Base-by-base conservation (phyloP, 2,113 vertebrate species). In the Pycnonotus jocosus region DNA sequence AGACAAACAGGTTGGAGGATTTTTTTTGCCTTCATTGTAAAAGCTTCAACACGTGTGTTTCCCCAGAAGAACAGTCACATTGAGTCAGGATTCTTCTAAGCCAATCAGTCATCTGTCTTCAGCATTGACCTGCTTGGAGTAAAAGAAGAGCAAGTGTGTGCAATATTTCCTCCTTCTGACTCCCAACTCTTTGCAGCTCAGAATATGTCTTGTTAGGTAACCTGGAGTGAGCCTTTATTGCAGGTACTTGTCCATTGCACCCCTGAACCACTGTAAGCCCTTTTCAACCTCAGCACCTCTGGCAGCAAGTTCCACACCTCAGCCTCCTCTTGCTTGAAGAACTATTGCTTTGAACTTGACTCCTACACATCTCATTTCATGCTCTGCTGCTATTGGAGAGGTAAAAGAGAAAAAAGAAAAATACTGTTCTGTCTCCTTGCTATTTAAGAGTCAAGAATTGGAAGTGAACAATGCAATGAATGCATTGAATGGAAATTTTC, bases 291-390 rank as follows among this genome's bases (percentile, higher is more conserved):
- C n/a, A 64, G 5, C 66, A 85, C 22, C 70, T 88, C 61, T 73
- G 53, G 54, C 70, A 90, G 47, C 53, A 77, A 91, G 54, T 91
- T 90, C 80, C 64, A 53, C 82, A 83, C 27, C 62, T 86, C 42
- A 16, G 31, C 71, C 72, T 82, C 31, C 45, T 93, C 74, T 85
- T 96, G 66, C 66, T 69, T 93, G 81, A 95, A 85, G 81, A 91
- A 85, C 70, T 91, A 69, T 85, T 82, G 37, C 58, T 92, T 94
- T 87, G 81, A 90, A 61, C 88, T 93, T 90, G 70, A 94, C 81
- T 93, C 40, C 37, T 89, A 47, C 35, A 71, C 10, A 6, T 84
- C 56, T 92, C 9, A 6, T 90, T 95, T 85, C 40, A 53, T 81
- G 60, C 48, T 87, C 44, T 82, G n/a, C 70, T 68, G 30, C n/a